Percentiles rank a stretch among this genome's conserved stretches.
phyloP scores from a whole-genome alignment of 2,888 invertebrate genomes.

The Masnerella sp. region DNA sequence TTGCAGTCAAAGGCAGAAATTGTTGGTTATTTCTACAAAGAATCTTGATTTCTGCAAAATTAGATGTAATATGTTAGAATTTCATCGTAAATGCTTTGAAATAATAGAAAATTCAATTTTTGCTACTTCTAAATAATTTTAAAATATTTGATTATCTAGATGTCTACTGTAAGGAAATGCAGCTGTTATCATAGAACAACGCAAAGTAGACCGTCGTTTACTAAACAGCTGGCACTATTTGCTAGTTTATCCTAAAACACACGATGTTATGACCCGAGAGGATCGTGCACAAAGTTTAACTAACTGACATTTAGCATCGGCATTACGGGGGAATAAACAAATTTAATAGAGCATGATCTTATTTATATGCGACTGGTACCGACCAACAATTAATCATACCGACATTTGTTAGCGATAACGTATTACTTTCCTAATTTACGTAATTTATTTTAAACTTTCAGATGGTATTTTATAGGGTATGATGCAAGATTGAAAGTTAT shows the following conservation, averaged over 20 bases:
- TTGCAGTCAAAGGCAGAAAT: too few relatives aligned
- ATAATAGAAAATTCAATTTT: too few relatives aligned
- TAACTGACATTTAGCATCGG: slow-evolving; percentile 55
- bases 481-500: too few relatives aligned
- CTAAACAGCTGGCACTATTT: slow-evolving; percentile 42
- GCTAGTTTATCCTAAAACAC: slow-evolving; percentile 50
- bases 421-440: too few relatives aligned
- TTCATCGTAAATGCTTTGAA: too few relatives aligned
- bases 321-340: slow-evolving; percentile 48
- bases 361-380: slow-evolving; percentile 48
- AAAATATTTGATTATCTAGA: too few relatives aligned
- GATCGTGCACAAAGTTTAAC: slow-evolving; percentile 45
- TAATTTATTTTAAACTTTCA: too few relatives aligned
- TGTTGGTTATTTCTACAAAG: too few relatives aligned
- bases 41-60: too few relatives aligned
- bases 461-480: too few relatives aligned
- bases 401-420: slow-evolving; percentile 39
- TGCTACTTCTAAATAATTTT: too few relatives aligned
- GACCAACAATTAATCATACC: slow-evolving; percentile 39
- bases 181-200: slow-evolving; percentile 14
- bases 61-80: too few relatives aligned
- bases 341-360: slow-evolving; percentile 55
- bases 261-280: slow-evolving; percentile 49
- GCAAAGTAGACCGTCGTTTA: slow-evolving; percentile 41
- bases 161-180: slow-evolving; percentile 12